phyloP scores from a whole-genome alignment of 1,140 invertebrate genomes.

The Drosophila chauvacae region DNA sequence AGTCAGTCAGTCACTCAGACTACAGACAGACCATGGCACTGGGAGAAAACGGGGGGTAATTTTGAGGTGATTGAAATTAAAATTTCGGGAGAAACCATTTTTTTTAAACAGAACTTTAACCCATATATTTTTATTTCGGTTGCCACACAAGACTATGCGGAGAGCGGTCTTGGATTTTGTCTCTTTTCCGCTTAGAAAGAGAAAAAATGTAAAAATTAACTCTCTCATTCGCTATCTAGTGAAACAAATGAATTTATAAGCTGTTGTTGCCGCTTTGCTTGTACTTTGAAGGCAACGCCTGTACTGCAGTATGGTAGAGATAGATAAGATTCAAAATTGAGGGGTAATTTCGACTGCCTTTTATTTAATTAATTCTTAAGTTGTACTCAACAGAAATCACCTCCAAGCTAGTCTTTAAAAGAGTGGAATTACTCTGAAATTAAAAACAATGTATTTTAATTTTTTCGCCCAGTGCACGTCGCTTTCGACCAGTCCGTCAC shows the following conservation, averaged over 20 bases:
- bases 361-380: no score
- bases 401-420: no score
- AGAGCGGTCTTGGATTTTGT: no score
- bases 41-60: neutral
- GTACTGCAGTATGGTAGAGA: neutral
- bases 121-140: no score
- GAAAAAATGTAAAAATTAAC: no score
- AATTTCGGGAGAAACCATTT: neutral
- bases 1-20: constrained; percentile 60
- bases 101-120: no score
- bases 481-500: constrained; percentile 46
- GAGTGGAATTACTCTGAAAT: neutral
- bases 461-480: constrained; percentile 19
- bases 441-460: neutral
- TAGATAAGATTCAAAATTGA: no score
- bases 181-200: no score
- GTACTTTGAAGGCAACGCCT: neutral
- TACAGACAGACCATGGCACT: constrained; percentile 21
- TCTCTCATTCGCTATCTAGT: neutral
- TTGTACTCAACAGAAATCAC: no score
- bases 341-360: neutral
- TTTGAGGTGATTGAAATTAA: neutral
- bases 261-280: neutral
- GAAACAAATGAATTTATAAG: neutral
- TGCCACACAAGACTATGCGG: neutral